These are phyloP conservation scores for Drosophila macrospina DNA, from an alignment of 2,888 invertebrate genomes.

Conservation along the genomic window DNA sequence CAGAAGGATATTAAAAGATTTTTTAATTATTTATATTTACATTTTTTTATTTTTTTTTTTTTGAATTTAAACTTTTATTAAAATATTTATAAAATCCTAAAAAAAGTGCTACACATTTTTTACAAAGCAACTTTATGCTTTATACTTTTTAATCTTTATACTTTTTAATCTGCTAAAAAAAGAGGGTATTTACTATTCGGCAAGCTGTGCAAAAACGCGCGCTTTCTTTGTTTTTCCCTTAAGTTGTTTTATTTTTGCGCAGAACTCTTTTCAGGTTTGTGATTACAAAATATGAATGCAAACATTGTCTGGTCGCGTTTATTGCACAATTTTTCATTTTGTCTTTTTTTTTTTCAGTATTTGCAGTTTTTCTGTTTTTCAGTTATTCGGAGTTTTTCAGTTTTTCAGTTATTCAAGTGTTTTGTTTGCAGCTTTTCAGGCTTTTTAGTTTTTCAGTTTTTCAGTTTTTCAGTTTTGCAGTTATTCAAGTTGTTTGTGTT, in stretches of 20 bases:
- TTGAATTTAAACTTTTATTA: no score
- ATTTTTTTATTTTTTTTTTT: no score
- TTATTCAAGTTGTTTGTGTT: background rate
- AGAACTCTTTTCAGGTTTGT: constrained; percentile 33
- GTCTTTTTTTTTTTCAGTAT: background rate
- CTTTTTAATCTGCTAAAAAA: background rate
- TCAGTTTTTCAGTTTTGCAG: background rate
- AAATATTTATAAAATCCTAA: no score
- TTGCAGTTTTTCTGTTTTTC: constrained; percentile 1
- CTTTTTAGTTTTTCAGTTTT: constrained; percentile 2
- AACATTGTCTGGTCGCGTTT: constrained; percentile 45
- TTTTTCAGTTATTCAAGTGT: background rate
- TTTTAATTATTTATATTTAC: no score
- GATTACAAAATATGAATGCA: constrained; percentile 65
- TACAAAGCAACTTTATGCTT: no score
- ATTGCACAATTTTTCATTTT: constrained; percentile 49
- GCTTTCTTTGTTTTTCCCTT: constrained; percentile 12
- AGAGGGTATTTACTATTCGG: constrained; percentile 9
- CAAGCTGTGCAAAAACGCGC: background rate
- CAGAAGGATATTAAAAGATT: no score
- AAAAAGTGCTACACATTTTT: no score
- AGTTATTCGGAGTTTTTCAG: background rate
- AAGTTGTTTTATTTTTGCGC: background rate
- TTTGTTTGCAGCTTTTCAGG: background rate
- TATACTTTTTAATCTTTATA: background rate